phyloP scores from a whole-genome alignment of 2,797 vertebrate species.

The Tadarida brasiliensis region DNA sequence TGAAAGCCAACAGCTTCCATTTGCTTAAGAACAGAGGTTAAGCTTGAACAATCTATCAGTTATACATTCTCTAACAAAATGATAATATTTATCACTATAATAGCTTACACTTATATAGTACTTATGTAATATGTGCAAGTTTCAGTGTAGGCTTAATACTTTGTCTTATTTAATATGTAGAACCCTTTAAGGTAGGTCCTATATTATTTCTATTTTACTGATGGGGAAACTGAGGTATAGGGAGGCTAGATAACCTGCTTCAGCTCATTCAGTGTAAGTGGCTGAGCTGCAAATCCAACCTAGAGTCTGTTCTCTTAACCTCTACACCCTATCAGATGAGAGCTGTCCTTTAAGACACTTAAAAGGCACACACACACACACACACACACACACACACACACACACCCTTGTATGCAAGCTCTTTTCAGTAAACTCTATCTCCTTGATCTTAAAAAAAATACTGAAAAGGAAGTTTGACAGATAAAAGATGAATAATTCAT shows the following conservation, averaged over 20 bases:
- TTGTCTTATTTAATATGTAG: background rate
- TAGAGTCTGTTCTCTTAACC: background rate
- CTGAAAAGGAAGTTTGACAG: background rate
- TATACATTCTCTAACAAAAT: constrained; percentile 33
- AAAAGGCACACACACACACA: background rate
- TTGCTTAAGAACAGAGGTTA: constrained; percentile 5
- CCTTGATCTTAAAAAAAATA: background rate
- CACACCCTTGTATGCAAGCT: background rate
- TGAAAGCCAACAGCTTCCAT: constrained; percentile 47
- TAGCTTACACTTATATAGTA: background rate
- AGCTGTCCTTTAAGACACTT: background rate
- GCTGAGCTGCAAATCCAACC: background rate
- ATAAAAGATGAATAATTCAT: background rate
- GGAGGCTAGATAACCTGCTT: background rate
- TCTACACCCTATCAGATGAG: background rate
- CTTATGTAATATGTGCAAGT: background rate
- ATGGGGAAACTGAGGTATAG: background rate
- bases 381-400: background rate
- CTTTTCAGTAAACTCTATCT: background rate
- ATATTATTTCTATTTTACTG: background rate
- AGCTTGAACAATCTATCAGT: background rate
- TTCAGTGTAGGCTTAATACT: background rate
- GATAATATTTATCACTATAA: background rate
- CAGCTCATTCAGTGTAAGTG: background rate
- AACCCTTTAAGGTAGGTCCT: background rate